Conservation (phyloP, 2,797 vertebrate species). For the Myiothlypis chrysogaster region DNA sequence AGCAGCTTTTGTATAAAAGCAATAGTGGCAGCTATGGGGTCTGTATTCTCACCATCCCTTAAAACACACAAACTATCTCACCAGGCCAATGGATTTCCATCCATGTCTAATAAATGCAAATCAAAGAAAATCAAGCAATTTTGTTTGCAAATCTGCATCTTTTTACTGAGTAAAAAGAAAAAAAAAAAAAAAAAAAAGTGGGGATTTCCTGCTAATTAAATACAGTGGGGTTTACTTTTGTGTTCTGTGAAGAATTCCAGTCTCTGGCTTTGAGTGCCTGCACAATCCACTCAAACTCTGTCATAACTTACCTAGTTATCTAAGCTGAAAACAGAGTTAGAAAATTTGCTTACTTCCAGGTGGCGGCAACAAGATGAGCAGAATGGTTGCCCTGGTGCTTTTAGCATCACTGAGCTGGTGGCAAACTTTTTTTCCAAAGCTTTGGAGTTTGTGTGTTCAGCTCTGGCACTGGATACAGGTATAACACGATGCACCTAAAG, state of each 20-base stretch:
- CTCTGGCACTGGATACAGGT: fast-evolving
- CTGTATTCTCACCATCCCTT: neutral
- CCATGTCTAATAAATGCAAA: neutral
- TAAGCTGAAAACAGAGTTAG: neutral
- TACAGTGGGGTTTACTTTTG: neutral
- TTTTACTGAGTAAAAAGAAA: neutral
- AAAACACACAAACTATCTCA: neutral
- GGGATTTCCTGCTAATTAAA: neutral
- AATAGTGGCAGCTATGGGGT: neutral
- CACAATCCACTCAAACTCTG: neutral
- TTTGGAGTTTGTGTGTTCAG: neutral
- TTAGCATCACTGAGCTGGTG: neutral
- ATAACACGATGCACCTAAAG: neutral
- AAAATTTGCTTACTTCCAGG: neutral
- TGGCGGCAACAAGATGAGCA: neutral
- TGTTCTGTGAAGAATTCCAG: neutral
- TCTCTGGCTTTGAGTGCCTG: neutral
- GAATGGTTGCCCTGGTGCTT: neutral
- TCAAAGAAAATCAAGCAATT: neutral
- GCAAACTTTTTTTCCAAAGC: neutral
- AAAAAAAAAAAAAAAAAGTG: neutral
- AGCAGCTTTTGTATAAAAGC: neutral
- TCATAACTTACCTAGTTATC: neutral
- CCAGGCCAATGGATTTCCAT: neutral
- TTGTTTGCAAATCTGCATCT: neutral